These are phyloP conservation scores for Mallotus villosus DNA, from an alignment of 2,797 vertebrate genomes.

Conservation along the genomic window DNA sequence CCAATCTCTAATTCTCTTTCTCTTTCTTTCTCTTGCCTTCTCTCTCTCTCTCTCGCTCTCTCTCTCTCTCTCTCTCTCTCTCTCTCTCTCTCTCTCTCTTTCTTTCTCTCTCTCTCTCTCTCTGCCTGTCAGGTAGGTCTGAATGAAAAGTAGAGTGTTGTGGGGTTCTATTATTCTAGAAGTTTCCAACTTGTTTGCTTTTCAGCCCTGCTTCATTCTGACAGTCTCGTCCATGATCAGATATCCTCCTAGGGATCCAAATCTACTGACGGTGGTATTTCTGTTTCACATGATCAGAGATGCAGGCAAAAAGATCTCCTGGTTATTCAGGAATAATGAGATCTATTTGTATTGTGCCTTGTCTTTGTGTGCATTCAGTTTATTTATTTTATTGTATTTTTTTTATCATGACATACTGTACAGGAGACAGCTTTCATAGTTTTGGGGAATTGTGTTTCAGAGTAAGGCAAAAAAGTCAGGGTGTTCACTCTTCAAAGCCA, in stretches of 20 bases:
- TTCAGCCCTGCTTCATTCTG: conserved; percentile 47
- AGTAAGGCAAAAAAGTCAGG: conserved; percentile 18
- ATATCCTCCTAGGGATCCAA: conserved; percentile 29
- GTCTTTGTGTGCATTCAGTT: not conserved
- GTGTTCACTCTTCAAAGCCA: conserved; percentile 49
- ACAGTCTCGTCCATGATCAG: conserved; percentile 50
- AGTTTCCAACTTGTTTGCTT: conserved; percentile 48
- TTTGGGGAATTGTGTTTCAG: conserved; percentile 1
- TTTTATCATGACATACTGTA: conserved; percentile 32
- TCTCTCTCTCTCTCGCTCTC: conserved; percentile 6
- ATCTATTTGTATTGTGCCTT: conserved; percentile 12
- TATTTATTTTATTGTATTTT: not conserved
- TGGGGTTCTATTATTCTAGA: conserved; percentile 27
- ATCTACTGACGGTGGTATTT: conserved; percentile 25
- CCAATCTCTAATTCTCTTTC: not conserved
- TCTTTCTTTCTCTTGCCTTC: not conserved
- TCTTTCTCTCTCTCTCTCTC: conserved; percentile 12
- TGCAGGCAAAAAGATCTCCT: conserved; percentile 29
- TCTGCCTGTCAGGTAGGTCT: conserved; percentile 28
- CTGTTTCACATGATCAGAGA: conserved; percentile 21
- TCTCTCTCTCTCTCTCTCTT: no score
- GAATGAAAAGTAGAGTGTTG: conserved; percentile 15
- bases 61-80: not conserved
- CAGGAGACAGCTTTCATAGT: conserved; percentile 5
- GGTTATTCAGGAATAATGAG: conserved; percentile 8